Base-by-base conservation (phyloP, 2,888 invertebrate species). In the Ectemnius cavifrons region DNA sequence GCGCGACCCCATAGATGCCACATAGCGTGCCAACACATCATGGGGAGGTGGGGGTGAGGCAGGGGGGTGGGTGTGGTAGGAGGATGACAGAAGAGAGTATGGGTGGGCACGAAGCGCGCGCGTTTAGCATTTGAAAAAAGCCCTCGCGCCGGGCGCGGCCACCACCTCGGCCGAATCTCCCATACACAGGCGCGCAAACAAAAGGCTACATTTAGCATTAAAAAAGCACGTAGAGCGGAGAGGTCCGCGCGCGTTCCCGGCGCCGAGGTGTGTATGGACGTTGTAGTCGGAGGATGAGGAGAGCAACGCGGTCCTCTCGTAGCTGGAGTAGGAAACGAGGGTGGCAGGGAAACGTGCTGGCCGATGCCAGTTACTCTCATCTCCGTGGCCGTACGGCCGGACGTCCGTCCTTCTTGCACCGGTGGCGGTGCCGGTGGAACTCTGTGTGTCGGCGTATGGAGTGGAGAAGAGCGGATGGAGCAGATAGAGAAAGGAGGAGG, bases 171-270 rank as follows among this genome's bases (percentile, higher is more conserved):
- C 77, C 80, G 80, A 84, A 82, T 84, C 82, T 82, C 84, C 77
- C 81, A 79, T 84, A 79, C 82, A 85, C 77, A 37, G 37, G 71
- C 75, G 74, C 79, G 64, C 83, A 83, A 83, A 83, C 83, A 83
- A 87, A 88, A 85, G 84, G 80, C 82, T 85, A 81, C 86, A 86
- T 87, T 88, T 88, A 85, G 87, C 88, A 87, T 88, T 87, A 85
- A 88, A 87, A 88, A 88, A 88, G 87, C 86, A 86, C 79, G 75
- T 69, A 71, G 79, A 79, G 71, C 75, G 72, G 61, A 76, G 75
- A 60, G 74, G 75, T 58, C 71, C 71, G 58, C 63, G 5, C 37
- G 70, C 57, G 37, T 52, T 14, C 52, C 16, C 52, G 52, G 14
- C n/a, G 16, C n/a, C 52, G n/a, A 52, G 52, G 16, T 14, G 52